Evolutionary conservation across 2,888 invertebrate species (phyloP).

Genomic region (Ennomos fuscantarius): DNA sequence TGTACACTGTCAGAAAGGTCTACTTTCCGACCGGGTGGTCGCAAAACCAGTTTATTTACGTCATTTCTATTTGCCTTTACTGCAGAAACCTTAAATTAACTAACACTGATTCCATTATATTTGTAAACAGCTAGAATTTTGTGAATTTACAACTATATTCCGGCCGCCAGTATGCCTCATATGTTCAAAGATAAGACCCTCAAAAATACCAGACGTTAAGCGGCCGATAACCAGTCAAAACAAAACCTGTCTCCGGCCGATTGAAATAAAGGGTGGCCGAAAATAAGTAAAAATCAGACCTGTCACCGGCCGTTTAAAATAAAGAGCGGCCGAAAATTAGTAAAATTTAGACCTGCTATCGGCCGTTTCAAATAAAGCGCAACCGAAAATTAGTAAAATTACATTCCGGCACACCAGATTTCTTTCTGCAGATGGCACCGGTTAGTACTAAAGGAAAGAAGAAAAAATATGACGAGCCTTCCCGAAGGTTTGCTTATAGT

Average conservation of each 20-base stretch:
- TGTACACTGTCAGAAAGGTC: no score
- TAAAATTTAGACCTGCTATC: not conserved
- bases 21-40: constrained; percentile 9
- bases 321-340: constrained; percentile 1
- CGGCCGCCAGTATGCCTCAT: no score
- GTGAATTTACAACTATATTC: constrained; percentile 11
- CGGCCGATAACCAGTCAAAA: constrained; percentile 17
- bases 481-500: constrained; percentile 26
- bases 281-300: constrained; percentile 7
- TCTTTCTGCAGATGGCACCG: constrained; percentile 5
- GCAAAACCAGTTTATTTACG: constrained; percentile 13
- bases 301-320: constrained; percentile 1
- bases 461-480: no score
- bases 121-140: constrained; percentile 12
- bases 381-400: constrained; percentile 4
- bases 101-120: constrained; percentile 9
- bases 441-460: no score
- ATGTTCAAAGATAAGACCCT: constrained; percentile 17
- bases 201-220: constrained; percentile 9
- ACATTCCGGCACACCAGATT: not conserved
- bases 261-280: no score
- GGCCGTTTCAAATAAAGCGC: not conserved
- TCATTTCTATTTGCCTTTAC: constrained; percentile 11
- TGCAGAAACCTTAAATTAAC: constrained; percentile 10
- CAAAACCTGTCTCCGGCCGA: no score